These are phyloP conservation scores for Pseudorhombus dupliciocellatus DNA, from an alignment of 2,113 vertebrate genomes.

Conservation along the genomic window DNA sequence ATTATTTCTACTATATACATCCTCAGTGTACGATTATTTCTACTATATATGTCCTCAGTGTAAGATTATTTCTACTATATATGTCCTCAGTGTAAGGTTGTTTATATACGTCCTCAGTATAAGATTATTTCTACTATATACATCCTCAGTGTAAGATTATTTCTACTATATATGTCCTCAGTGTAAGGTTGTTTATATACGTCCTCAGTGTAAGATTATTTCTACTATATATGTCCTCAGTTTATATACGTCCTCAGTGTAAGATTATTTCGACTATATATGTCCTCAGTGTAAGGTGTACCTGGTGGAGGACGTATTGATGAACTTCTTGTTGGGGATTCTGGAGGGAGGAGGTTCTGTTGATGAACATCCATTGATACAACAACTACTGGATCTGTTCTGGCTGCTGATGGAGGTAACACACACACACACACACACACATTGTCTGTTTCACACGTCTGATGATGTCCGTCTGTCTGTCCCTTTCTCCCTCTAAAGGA, in stretches of 20 bases:
- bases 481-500: conserved; percentile 78
- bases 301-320: conserved; percentile 95
- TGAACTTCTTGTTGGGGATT: conserved; percentile 92
- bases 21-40: conserved; percentile 88
- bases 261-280: not conserved
- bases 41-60: conserved; percentile 77
- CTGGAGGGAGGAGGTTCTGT: conserved; percentile 87
- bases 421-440: conserved; percentile 1
- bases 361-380: conserved; percentile 89
- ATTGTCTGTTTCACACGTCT: too few species aligned
- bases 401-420: conserved; percentile 98
- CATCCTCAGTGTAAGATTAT: too few species aligned
- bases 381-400: conserved; percentile 93
- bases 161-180: too few species aligned
- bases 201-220: too few species aligned
- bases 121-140: too few species aligned
- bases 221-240: not conserved
- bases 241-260: too few species aligned
- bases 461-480: too few species aligned
- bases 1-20: not conserved
- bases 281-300: conserved; percentile 91
- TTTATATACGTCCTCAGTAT: too few species aligned
- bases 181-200: too few species aligned
- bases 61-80: conserved; percentile 81
- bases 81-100: too few species aligned